Evolutionary conservation across 2,797 vertebrate genomes (phyloP).

Genomic region (Malurus splendens): DNA sequence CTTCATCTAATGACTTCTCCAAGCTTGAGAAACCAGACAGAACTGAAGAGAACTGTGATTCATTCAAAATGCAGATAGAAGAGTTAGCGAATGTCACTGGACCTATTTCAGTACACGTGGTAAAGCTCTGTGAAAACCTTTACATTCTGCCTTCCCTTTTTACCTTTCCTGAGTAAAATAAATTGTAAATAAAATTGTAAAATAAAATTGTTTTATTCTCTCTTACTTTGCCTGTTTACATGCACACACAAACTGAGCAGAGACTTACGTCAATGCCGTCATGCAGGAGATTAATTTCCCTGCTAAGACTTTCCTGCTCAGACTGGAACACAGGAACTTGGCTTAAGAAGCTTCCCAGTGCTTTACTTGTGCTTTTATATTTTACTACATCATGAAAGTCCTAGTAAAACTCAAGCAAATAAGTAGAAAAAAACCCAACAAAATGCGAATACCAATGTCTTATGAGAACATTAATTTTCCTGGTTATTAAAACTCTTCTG

Average conservation of each 20-base stretch:
- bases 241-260: neutral
- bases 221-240: conserved; percentile 28
- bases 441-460: neutral
- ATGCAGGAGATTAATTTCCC: conserved; percentile 26
- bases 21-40: conserved; percentile 38
- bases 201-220: neutral
- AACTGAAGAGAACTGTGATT: conserved; percentile 41
- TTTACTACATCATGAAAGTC: neutral
- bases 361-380: neutral
- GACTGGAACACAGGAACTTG: neutral
- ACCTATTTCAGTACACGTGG: neutral
- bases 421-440: neutral
- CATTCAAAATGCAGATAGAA: conserved; percentile 22
- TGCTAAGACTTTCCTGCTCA: conserved; percentile 13
- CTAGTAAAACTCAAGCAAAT: neutral
- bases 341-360: neutral
- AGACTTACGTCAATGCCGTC: conserved; percentile 1
- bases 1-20: conserved; percentile 57
- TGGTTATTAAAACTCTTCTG: neutral
- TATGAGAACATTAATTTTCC: neutral
- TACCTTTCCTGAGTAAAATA: neutral
- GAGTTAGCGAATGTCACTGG: neutral
- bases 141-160: conserved; percentile 1
- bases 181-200: neutral
- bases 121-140: neutral